Conservation (phyloP, 2,888 invertebrate genomes). For the Unio pictorum region DNA sequence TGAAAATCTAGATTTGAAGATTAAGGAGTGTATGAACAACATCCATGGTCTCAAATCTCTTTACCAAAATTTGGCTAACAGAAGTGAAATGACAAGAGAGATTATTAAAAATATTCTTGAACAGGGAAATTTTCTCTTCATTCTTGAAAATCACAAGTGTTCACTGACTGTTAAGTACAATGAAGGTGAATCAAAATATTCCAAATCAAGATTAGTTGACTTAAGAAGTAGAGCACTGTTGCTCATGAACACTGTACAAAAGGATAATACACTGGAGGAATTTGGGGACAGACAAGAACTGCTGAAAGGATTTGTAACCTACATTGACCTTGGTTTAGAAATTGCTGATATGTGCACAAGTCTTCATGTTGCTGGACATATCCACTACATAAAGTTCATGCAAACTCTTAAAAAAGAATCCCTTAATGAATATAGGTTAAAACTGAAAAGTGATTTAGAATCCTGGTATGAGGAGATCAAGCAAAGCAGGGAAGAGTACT, state of each 20-base stretch:
- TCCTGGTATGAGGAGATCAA: constrained; percentile 26
- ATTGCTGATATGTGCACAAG: constrained; percentile 8
- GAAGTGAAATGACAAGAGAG: constrained; percentile 41
- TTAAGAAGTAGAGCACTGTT: constrained; percentile 42
- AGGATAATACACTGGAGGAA: neutral
- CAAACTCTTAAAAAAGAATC: too few relatives aligned
- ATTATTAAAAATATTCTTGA: constrained; percentile 29
- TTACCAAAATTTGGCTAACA: constrained; percentile 43
- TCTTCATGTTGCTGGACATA: constrained; percentile 17
- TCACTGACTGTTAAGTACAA: constrained; percentile 15
- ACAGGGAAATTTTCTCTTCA: constrained; percentile 27
- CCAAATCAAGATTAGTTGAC: constrained; percentile 20
- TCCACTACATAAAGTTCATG: constrained; percentile 2
- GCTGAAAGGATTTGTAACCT: constrained; percentile 10
- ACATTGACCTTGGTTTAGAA: constrained; percentile 16
- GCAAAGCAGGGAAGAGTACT: constrained; percentile 16
- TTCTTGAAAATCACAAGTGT: constrained; percentile 12
- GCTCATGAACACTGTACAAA: constrained; percentile 25
- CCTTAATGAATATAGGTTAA: too few relatives aligned
- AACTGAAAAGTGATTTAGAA: constrained; percentile 10
- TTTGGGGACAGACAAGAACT: too few relatives aligned
- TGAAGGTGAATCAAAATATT: constrained; percentile 11
- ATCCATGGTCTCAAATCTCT: constrained; percentile 38
- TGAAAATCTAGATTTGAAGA: too few relatives aligned
- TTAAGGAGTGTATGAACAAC: constrained; percentile 31